Conservation (phyloP, 2,113 vertebrate genomes). For the Gasterosteus aculeatus region DNA sequence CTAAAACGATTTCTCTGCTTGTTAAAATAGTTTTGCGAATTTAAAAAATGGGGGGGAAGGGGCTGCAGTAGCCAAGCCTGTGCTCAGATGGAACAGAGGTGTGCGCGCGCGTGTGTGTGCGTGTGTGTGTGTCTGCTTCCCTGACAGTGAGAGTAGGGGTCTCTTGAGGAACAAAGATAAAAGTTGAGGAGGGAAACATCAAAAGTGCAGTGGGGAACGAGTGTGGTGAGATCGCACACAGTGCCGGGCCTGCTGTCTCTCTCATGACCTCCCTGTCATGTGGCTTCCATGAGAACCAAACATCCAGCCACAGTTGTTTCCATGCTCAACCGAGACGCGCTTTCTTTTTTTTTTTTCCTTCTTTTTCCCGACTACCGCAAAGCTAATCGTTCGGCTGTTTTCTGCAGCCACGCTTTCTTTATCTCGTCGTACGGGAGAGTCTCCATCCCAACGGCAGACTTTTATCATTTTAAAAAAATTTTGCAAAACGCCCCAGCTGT, state of each 20-base stretch:
- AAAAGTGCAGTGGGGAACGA: slow-evolving; percentile 68
- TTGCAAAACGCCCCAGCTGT: not conserved
- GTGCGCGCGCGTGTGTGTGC: not conserved
- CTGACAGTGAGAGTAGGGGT: slow-evolving; percentile 67
- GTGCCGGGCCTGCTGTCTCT: slow-evolving; percentile 75
- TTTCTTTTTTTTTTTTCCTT: slow-evolving; percentile 26
- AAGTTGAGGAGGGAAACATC: slow-evolving; percentile 69
- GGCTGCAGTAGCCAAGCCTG: slow-evolving; percentile 50
- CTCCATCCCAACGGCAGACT: slow-evolving; percentile 26
- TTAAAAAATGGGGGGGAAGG: slow-evolving; percentile 64
- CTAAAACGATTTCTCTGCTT: slow-evolving; percentile 74
- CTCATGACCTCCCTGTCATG: slow-evolving; percentile 78
- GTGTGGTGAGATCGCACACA: slow-evolving; percentile 78
- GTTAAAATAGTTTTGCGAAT: slow-evolving; percentile 74
- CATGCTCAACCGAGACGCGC: slow-evolving; percentile 75
- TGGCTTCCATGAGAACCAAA: slow-evolving; percentile 79
- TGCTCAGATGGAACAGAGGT: slow-evolving; percentile 34
- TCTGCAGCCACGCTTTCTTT: slow-evolving; percentile 47
- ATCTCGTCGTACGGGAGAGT: slow-evolving; percentile 52
- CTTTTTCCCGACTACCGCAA: slow-evolving; percentile 43
- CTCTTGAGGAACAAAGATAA: slow-evolving; percentile 64
- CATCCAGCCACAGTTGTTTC: slow-evolving; percentile 79
- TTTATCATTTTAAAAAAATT: slow-evolving; percentile 7
- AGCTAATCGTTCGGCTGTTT: slow-evolving; percentile 66
- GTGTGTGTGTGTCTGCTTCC: slow-evolving; percentile 30